Base-by-base conservation (phyloP, 2,113 vertebrate species). In the Calcarius ornatus region DNA sequence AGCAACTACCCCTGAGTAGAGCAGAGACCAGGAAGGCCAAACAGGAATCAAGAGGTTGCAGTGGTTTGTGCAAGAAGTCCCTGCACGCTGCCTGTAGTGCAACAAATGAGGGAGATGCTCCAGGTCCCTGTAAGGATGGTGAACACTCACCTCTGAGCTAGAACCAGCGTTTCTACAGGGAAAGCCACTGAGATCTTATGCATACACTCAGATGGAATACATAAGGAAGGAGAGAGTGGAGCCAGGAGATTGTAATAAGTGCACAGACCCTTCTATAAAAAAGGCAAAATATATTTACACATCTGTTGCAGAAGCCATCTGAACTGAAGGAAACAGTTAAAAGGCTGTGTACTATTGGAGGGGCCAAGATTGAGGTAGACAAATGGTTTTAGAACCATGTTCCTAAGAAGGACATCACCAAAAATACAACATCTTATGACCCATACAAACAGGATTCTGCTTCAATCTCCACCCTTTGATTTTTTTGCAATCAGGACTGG, bases 1-100 rank as follows among this genome's bases (percentile, higher is more conserved):
- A 73, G 12, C 23, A 28, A 3, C 7, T 3, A 0, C 2, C 8
- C 8, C 6, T 43, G 22, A 15, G 4, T 28, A 37, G 38, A 37
- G 7, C 9, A 15, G 24, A 4, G 7, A 53, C 2, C 30, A 54
- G 6, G 4, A 4, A 11, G 0, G 6, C 6, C 8, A 61, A 45
- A n/a, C 3, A 42, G 3, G 8, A 37, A 48, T 28, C 1, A 4
- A 35, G 40, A 43, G 14, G 8, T 4, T 11, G 1, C 3, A 18
- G 17, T 20, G 24, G 17, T 53, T 68, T 3, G 1, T 6, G 3
- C 25, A 70, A 12, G 16, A 42, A 9, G 16, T 30, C 57, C 0
- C 1, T 18, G 15, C 5, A n/a, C 9, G 1, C 20, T 31, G 3
- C 22, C 31, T 53, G 15, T n/a, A 28, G 6, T 27, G 11, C 4